Evolutionary conservation across 2,888 invertebrate species (phyloP), one percentile per base, ranked within the genome.

Genomic region (Bugulina stolonifera): DNA sequence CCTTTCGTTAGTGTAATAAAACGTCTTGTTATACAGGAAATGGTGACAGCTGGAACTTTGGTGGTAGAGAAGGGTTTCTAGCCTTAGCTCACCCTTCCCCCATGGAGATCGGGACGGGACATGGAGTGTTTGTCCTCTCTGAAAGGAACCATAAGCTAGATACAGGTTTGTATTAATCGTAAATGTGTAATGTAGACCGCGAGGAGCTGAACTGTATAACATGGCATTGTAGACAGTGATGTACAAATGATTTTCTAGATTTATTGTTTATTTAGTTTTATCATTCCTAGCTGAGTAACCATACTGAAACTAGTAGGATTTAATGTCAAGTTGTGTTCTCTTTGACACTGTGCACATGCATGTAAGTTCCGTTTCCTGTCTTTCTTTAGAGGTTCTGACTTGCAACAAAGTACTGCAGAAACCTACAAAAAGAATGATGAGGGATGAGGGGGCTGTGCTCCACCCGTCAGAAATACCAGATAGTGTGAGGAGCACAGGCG

Each of bases 81-180:
- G 85, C 83, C 1, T 73, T 86, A 27, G 86, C 85, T 3, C 86
- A 86, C 74, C 85, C 85, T 1, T 85, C 85, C 14, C 73, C 81
- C n/a, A 74, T 86, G 14, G 72, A 77, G 1, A 78, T 85, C 29
- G 86, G 85, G 1, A 79, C 79, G 3, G 79, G 79, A 18, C 86
- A 87, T 77, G 86, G 86, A 32, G 86, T 87, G 5, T 87, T 84
- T 77, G 84, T 86, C 0, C 74, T 86, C 1, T 76, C 80, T 23
- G 76, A 80, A 72, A 73, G 75, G 27, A 64, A 64, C 1, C 74
- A 77, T 0, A 72, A 74, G 18, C 64, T 79, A 1, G 76, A 79
- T 71, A 76, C 77, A 1, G 71, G 72, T 25, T 73, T n/a, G n/a
- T n/a, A n/a, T n/a, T n/a, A n/a, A n/a, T n/a, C n/a, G n/a, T n/a